phyloP scores from a whole-genome alignment of 1,140 invertebrate species.

The Lysiphlebus fabarum region DNA sequence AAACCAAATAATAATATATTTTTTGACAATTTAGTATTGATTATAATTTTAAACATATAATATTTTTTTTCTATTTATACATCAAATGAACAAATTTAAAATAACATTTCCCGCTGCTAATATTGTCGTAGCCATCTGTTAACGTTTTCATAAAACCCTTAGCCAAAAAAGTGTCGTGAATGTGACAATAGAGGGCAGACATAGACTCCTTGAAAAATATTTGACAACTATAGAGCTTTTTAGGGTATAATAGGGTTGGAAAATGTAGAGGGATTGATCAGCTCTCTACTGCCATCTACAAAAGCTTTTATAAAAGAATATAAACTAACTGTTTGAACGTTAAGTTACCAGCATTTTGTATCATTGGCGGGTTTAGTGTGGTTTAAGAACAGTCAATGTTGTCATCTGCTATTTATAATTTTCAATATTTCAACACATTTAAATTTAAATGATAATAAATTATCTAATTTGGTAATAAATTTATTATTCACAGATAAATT shows the following conservation, averaged over 20 bases:
- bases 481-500: no score
- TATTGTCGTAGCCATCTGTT: conserved; percentile 16
- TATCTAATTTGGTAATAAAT: no score
- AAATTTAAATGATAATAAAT: no score
- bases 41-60: background rate
- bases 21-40: background rate
- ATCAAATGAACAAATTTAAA: background rate
- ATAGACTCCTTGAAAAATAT: background rate
- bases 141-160: conserved; percentile 10
- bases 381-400: no score
- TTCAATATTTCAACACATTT: no score
- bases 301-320: background rate
- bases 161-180: conserved; percentile 27
- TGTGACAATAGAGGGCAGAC: conserved; percentile 38
- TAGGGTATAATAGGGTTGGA: background rate
- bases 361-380: no score
- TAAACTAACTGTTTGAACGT: no score
- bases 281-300: conserved; percentile 41
- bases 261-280: conserved; percentile 11
- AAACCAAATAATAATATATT: no score
- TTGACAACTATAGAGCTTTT: no score
- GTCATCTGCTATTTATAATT: no score
- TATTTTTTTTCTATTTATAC: background rate
- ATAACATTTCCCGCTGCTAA: background rate
- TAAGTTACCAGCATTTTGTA: no score